Evolutionary conservation across 1,140 invertebrate species (phyloP), one percentile per base, ranked within the genome.

Genomic region (Drosophila bocki): DNA sequence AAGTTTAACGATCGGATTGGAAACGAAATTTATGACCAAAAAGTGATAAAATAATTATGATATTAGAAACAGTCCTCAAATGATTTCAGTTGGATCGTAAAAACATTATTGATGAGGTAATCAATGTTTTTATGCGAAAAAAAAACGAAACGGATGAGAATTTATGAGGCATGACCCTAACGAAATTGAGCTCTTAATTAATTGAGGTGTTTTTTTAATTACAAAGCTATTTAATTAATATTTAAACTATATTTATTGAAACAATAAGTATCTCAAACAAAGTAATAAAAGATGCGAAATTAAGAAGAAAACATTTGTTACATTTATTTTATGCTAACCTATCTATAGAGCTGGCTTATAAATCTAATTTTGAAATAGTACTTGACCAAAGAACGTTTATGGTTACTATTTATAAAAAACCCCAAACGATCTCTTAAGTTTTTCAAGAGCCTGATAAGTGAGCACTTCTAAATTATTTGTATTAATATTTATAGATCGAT

Each of bases 1-100:
- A 71, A 72, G 67, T 72, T 72, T 72, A 42, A 72, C 54, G 69
- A 72, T 42, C 69, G 35, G 44, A 51, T 59, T 39, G 29, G 37
- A n/a, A 41, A 51, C 17, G 4, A 42, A 72, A 71, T 50, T 51
- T 71, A 71, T 72, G n/a, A 22, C 37, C 53, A 29, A 11, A 51
- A 51, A 37, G 48, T 33, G 37, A 59, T 70, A 70, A 70, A 57
- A 70, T 39, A 59, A 59, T 71, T 59, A 72, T 48, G 44, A 37
- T 50, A 60, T 72, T 71, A 50, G 32, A 19, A 53, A n/a, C 33
- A 48, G 29, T 53, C 37, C 37, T 44, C 19, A 37, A 50, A 39
- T 15, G 9, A 44, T 51, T 61, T 62, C 58, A n/a, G 42, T 32
- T 61, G 29, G 57, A 33, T 47, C 45, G 45, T 72, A 35, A 71